Percentiles rank a stretch among this genome's conserved stretches.
These are phyloP conservation scores for Adelosebastes latens DNA, from an alignment of 2,797 vertebrate genomes.

Conservation along the genomic window DNA sequence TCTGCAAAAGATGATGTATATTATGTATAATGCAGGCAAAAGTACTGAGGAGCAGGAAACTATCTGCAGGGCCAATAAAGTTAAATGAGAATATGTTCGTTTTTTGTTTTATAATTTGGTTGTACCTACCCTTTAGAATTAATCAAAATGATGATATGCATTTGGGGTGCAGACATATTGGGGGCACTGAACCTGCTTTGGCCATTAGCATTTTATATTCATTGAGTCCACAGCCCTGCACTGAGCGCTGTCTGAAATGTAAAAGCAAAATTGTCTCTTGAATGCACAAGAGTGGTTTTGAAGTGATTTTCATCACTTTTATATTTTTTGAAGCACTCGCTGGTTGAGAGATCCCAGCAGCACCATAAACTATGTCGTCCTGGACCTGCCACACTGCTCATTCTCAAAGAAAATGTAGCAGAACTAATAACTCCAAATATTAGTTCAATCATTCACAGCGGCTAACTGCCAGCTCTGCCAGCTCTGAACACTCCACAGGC, in stretches of 20 bases:
- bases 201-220: constrained; percentile 23
- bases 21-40: not conserved
- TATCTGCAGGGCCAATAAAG: not conserved
- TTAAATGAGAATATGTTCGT: not conserved
- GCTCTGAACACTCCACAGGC: constrained; percentile 58
- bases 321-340: constrained; percentile 52
- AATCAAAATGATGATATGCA: constrained; percentile 9
- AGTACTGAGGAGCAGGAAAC: not conserved
- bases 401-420: constrained; percentile 73
- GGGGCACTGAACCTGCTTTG: constrained; percentile 2
- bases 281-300: constrained; percentile 48
- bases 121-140: not conserved
- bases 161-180: not conserved
- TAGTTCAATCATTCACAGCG: constrained; percentile 72
- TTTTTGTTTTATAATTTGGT: not conserved
- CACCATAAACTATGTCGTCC: constrained; percentile 57
- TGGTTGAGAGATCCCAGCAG: constrained; percentile 60
- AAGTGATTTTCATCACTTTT: constrained; percentile 64
- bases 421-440: constrained; percentile 79
- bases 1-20: not conserved
- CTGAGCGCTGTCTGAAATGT: constrained; percentile 30
- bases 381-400: constrained; percentile 56
- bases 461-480: constrained; percentile 59
- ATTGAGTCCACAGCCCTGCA: constrained; percentile 1
- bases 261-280: constrained; percentile 52